Base-by-base conservation (phyloP, 2,888 invertebrate genomes). In the Drosophila histrio region DNA sequence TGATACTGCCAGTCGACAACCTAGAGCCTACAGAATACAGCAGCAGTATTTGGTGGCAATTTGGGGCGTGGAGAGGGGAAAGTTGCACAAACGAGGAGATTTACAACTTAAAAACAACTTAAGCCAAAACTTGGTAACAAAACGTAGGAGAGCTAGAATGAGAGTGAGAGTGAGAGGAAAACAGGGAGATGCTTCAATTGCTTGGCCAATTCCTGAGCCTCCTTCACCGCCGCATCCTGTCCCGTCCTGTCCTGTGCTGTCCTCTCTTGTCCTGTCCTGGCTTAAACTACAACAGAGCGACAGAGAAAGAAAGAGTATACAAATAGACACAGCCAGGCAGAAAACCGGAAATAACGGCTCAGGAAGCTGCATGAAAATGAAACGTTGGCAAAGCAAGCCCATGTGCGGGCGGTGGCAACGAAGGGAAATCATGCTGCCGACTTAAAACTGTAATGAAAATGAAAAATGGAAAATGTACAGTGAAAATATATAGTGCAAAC, bases 71-170 rank as follows among this genome's bases (percentile, higher is more conserved):
- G 57, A 13, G 30, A 24, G 17, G 43, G 24, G 36, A 36, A 79
- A 82, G 76, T 76, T 86, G 84, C 81, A 80, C 63, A 87, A 76
- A 73, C 79, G 68, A 70, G 72, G 77, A 86, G 88, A 88, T 84
- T 85, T 85, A 85, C 81, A 85, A 84, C 87, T 85, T 86, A 87
- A 86, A 86, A 85, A 85, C 88, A 85, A 85, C 88, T 85, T 85
- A 83, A 88, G 80, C 84, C 72, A 76, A 78, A 86, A 79, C 72
- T 81, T 86, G 72, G 54, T 72, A 86, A 83, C 88, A 88, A 84
- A 72, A 63, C 36, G 22, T 61, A 34, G 62, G 19, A 39, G 19
- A 49, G 21, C 5, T 28, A 13, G 34, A 3, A 13, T 0, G 7
- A 11, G 22, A 8, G 22, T 17, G 15, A 26, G 9, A 3, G 2